Evolutionary conservation across 2,113 vertebrate species (phyloP).

Genomic region (Benthochromis sp.): DNA sequence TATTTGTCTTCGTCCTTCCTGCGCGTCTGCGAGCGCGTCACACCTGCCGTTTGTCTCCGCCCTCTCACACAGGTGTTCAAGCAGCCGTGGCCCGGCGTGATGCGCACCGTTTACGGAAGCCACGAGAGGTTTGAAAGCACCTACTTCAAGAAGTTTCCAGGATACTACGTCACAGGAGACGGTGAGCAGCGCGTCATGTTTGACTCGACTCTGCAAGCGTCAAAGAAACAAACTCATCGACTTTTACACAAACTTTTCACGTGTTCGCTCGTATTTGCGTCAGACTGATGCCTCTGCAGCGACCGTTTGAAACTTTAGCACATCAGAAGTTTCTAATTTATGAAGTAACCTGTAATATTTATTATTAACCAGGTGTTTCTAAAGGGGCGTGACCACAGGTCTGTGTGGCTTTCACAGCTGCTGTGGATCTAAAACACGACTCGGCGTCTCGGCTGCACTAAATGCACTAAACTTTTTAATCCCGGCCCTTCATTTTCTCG

Average conservation of each 20-base stretch:
- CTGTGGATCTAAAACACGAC: neutral
- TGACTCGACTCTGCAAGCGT: neutral
- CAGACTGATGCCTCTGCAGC: neutral
- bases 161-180: constrained; percentile 94
- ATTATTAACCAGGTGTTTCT: neutral
- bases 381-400: neutral
- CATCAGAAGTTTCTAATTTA: neutral
- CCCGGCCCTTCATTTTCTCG: accelerated
- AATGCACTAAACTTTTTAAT: neutral
- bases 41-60: neutral
- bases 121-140: constrained; percentile 83
- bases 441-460: neutral
- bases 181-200: constrained; percentile 61
- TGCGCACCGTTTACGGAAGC: constrained; percentile 88
- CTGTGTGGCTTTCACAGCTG: neutral
- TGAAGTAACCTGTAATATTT: neutral
- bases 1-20: neutral
- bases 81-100: constrained; percentile 96
- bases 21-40: neutral
- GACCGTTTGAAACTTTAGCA: neutral
- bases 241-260: neutral
- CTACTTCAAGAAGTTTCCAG: constrained; percentile 97
- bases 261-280: neutral
- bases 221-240: neutral
- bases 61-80: constrained; percentile 83